Evolutionary conservation across 2,888 invertebrate species (phyloP).

Genomic region (Nymphalis c-album): DNA sequence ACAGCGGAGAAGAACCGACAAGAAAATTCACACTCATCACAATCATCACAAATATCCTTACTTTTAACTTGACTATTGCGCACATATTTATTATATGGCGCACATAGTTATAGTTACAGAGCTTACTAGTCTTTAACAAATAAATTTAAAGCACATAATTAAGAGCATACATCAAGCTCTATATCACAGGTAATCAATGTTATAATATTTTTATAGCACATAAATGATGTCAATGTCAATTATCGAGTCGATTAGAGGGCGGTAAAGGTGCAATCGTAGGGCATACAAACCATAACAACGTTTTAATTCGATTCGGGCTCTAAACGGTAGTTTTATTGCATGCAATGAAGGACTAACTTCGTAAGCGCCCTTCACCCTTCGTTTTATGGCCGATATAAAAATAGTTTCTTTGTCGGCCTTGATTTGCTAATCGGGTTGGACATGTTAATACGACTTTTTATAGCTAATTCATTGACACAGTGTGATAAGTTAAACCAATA

Average conservation of each 20-base stretch:
- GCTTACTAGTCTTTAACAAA: too few species aligned
- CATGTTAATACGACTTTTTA: neutral
- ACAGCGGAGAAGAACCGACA: too few species aligned
- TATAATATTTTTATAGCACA: neutral
- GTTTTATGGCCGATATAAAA: constrained; percentile 16
- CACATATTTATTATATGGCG: too few species aligned
- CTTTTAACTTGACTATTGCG: too few species aligned
- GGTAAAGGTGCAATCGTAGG: constrained; percentile 24
- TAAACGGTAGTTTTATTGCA: constrained; percentile 36
- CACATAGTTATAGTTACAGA: too few species aligned
- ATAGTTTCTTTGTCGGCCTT: neutral
- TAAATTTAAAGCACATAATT: too few species aligned
- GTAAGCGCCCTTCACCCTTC: constrained; percentile 26
- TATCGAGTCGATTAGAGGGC: constrained; percentile 29
- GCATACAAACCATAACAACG: constrained; percentile 33
- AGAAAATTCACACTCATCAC: too few species aligned
- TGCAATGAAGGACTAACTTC: constrained; percentile 26
- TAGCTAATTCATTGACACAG: too few species aligned
- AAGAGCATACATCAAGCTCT: too few species aligned
- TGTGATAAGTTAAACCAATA: too few species aligned
- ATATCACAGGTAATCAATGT: too few species aligned
- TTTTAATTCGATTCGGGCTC: constrained; percentile 36
- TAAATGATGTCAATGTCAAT: constrained; percentile 16
- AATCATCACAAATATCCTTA: too few species aligned
- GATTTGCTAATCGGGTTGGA: constrained; percentile 2